Base-by-base conservation (phyloP, 2,797 vertebrate species). In the Pangasius sanitwongsei region DNA sequence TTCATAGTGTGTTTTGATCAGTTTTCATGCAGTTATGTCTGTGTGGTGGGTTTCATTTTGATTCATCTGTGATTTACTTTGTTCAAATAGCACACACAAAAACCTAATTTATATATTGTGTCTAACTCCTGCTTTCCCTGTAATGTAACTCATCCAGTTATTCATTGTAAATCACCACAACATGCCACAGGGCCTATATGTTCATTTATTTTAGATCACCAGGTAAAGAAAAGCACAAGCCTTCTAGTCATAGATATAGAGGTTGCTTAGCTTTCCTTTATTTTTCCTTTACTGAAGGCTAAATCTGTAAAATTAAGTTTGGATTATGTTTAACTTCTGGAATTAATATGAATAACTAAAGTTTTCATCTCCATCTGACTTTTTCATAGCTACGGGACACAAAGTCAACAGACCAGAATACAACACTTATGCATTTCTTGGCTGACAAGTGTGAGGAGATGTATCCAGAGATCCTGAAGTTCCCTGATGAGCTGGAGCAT, bases 371-470 rank as follows among this genome's bases (percentile, higher is more conserved):
- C 7, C 59, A 83, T 59, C 87, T 70, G 48, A 20, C 48, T 34
- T 25, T 91, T 93, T 89, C n/a, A 11, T 92, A 99, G 99, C 97
- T 99, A 55, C 95, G 97, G 94, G 99, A 99, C 94, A 99, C 98
- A 53, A 99, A 99, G 93, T 99, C 98, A 70, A 91, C 96, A 82
- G 94, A 97, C 94, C 98, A 99, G 90, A 97, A 97, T 92, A 97
- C 96, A 86, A 99, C 98, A 0, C 95, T 99, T 48, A 91, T 99
- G 89, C 97, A 99, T 95, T 99, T 99, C 92, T 94, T 99, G 94
- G 97, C 97, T 44, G 98, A 98, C 90, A 96, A 97, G 90, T 98
- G 97, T 93, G 98, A 99, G 92, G 98, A 98, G 88, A 95, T 92
- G 88, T 91, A 97, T 91, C 88, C 93, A 0, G 97, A 97, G 77